Base-by-base conservation (phyloP, 2,113 vertebrate genomes). In the Abramis brama region DNA sequence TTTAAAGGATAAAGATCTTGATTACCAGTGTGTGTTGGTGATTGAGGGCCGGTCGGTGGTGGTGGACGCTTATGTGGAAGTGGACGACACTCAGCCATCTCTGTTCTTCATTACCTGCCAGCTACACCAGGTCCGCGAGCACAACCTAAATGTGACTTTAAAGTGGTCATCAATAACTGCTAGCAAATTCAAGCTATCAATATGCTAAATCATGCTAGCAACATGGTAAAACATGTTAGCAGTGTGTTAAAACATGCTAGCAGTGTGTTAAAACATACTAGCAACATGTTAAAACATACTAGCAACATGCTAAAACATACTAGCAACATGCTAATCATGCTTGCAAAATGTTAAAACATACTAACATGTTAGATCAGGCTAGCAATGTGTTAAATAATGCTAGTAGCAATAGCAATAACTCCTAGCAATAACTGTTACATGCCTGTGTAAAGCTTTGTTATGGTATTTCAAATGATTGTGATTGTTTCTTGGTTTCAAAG, bases 1-100 rank as follows among this genome's bases (percentile, higher is more conserved):
- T 55, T 30, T 88, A 43, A 86, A 99, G 98, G 97, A 97, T 55
- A 91, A 95, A 25, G 93, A 94, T 7, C 91, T 95, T 91, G 94
- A 96, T 87, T 97, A 96, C 5, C 96, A 98, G 84, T 99, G 98
- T 90, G 96, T 97, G 87, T 83, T 98, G 92, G 92, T 94, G 83
- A 92, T 99, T 45, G 98, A 99, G 87, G 96, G 95, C 23, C 92
- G 75, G 3, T 94, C 94, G 2, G 95, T 99, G 86, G 95, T 95
- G 27, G 95, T 97, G 73, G 93, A 96, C 1, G 96, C 97, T 59
- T 92, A 88, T 4, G 95, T 98, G 5, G 95, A 97, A 89, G 79
- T 27, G 2, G 95, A 97, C 45, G 92, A 91, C 45, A 89, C 90
- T 36, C 92, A 95, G 2, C 91, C 92, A 1, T 94, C 94, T 0